Percentiles rank a stretch among this genome's conserved stretches.
phyloP scores from a whole-genome alignment of 2,888 invertebrate genomes.

The Acheta domesticus region DNA sequence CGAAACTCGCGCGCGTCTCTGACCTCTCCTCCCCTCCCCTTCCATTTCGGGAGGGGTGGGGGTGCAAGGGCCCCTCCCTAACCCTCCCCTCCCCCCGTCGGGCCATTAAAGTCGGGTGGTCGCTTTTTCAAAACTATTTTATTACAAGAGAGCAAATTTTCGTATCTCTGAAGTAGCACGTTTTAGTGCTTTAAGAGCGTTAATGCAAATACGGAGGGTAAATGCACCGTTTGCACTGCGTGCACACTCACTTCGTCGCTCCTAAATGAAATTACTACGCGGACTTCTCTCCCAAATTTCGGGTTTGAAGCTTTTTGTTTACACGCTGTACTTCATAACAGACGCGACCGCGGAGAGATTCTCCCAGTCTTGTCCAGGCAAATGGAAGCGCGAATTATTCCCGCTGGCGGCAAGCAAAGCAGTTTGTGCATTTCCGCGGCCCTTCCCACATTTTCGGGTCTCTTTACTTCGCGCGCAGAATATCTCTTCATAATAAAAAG shows the following conservation, averaged over 20 bases:
- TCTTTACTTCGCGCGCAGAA: background rate
- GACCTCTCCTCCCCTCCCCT: too few relatives aligned
- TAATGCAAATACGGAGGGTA: background rate
- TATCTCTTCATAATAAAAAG: too few relatives aligned
- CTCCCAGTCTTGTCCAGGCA: background rate
- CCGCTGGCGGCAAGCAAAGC: background rate
- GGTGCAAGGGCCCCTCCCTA: too few relatives aligned
- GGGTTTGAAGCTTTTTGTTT: slow-evolving; percentile 1
- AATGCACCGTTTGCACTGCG: background rate
- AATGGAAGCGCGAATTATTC: background rate
- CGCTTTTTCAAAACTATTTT: slow-evolving; percentile 4
- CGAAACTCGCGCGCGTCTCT: too few relatives aligned
- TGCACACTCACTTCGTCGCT: background rate
- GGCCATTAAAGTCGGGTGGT: background rate
- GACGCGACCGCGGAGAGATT: background rate
- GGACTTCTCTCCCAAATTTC: background rate
- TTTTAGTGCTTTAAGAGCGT: slow-evolving; percentile 18
- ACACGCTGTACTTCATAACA: slow-evolving; percentile 1
- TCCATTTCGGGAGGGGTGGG: too few relatives aligned
- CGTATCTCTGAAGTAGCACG: slow-evolving; percentile 18
- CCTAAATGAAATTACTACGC: background rate
- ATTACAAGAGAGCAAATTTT: slow-evolving; percentile 7
- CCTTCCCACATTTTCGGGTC: background rate
- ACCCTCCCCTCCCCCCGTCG: too few relatives aligned
- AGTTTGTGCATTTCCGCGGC: background rate